Evolutionary conservation across 2,797 vertebrate genomes (phyloP).

Genomic region (Lemur catta): DNA sequence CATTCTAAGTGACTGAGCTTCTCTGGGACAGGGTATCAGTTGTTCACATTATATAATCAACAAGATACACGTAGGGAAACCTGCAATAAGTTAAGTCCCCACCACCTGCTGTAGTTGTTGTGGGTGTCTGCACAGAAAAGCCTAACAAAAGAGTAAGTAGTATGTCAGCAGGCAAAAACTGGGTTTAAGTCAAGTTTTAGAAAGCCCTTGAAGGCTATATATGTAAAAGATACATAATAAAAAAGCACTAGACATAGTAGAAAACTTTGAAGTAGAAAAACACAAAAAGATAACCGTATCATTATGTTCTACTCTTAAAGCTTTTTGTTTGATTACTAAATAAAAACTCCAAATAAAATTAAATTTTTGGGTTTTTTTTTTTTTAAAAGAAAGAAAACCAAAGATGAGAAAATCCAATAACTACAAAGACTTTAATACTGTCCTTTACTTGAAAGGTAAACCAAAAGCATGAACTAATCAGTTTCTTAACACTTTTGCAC

Average conservation of each 20-base stretch:
- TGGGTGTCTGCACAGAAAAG: constrained; percentile 47
- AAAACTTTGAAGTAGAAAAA: constrained; percentile 39
- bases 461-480: constrained; percentile 10
- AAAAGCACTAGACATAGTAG: background rate
- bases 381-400: background rate
- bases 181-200: background rate
- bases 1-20: constrained; percentile 76
- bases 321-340: constrained; percentile 9
- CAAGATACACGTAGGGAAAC: constrained; percentile 67
- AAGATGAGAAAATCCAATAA: constrained; percentile 4
- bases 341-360: constrained; percentile 6
- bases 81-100: constrained; percentile 42
- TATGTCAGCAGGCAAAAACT: constrained; percentile 25
- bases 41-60: constrained; percentile 70
- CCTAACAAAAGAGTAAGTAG: constrained; percentile 43
- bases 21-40: constrained; percentile 58
- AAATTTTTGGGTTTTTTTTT: constrained; percentile 1
- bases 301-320: constrained; percentile 13
- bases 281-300: background rate
- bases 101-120: constrained; percentile 57
- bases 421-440: background rate
- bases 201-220: constrained; percentile 9
- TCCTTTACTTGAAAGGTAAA: constrained; percentile 23
- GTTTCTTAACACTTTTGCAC: constrained; percentile 5
- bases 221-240: background rate